Conservation (phyloP, 2,113 vertebrate species). For the Carollia perspicillata region DNA sequence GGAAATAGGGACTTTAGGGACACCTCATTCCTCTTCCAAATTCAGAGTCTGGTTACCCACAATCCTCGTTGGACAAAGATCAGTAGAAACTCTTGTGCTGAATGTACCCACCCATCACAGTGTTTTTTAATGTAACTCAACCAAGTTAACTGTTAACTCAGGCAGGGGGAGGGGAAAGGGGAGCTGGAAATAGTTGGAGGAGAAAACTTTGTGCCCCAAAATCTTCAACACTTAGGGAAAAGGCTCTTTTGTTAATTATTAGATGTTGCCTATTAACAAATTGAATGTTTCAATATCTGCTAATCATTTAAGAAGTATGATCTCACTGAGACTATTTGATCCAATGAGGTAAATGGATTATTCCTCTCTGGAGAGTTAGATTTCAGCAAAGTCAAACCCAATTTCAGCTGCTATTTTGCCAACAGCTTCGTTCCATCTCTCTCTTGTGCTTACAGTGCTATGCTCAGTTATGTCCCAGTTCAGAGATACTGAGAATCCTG, state of each 20-base stretch:
- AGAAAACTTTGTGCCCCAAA: not conserved
- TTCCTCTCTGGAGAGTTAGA: not conserved
- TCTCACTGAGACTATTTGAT: not conserved
- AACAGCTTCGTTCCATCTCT: not conserved
- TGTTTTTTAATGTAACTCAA: not conserved
- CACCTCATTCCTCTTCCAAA: not conserved
- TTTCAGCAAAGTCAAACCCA: not conserved
- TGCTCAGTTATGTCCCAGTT: no score
- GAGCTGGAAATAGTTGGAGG: not conserved
- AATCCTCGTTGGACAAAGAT: not conserved
- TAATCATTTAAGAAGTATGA: not conserved
- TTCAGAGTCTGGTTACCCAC: not conserved
- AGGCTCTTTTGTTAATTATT: slow-evolving; percentile 27
- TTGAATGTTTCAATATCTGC: not conserved
- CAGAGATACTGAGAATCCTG: not conserved
- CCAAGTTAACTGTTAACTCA: not conserved
- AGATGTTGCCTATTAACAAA: not conserved
- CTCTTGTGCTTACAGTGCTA: not conserved
- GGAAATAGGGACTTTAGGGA: not conserved
- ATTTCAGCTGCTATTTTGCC: not conserved
- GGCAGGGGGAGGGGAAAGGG: accelerated
- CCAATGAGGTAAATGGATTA: not conserved
- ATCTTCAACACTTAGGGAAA: not conserved
- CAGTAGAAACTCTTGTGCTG: not conserved
- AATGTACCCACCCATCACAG: not conserved